Conservation (phyloP, 2,797 vertebrate genomes). For the Sphenopsis melanotis region DNA sequence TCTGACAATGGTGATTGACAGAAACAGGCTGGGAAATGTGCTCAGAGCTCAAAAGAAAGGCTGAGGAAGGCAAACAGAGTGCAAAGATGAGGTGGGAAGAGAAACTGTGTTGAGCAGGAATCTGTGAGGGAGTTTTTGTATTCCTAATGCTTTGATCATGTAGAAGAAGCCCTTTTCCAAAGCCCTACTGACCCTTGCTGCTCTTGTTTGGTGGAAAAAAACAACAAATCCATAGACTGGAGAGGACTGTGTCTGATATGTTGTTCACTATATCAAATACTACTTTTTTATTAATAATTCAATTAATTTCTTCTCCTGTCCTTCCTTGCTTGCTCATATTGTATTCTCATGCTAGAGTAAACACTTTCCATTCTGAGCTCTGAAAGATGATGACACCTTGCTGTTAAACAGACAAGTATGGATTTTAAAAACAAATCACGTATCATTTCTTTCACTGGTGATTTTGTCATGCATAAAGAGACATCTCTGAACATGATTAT, state of each 20-base stretch:
- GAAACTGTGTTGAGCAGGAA: background rate
- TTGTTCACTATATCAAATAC: background rate
- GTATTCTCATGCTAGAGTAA: background rate
- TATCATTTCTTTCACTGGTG: background rate
- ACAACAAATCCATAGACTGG: background rate
- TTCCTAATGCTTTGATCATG: background rate
- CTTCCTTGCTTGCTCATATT: background rate
- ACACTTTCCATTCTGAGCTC: background rate
- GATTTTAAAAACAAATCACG: background rate
- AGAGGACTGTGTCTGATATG: background rate
- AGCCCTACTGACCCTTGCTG: background rate
- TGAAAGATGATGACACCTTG: background rate
- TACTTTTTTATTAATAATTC: background rate
- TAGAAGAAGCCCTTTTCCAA: background rate
- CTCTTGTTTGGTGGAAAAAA: background rate
- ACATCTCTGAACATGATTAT: background rate
- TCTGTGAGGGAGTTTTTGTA: background rate
- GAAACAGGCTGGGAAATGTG: background rate
- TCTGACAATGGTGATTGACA: background rate
- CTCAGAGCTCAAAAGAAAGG: slow-evolving; percentile 9
- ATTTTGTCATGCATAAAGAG: background rate
- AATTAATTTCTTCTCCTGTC: background rate
- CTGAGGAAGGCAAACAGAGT: background rate
- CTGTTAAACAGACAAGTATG: background rate
- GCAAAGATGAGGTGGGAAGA: background rate